A percentile compares a stretch with the other conserved stretches of the same genome.
Conservation (phyloP, 1,140 invertebrate genomes). For the Anagrus nilaparvatae region DNA sequence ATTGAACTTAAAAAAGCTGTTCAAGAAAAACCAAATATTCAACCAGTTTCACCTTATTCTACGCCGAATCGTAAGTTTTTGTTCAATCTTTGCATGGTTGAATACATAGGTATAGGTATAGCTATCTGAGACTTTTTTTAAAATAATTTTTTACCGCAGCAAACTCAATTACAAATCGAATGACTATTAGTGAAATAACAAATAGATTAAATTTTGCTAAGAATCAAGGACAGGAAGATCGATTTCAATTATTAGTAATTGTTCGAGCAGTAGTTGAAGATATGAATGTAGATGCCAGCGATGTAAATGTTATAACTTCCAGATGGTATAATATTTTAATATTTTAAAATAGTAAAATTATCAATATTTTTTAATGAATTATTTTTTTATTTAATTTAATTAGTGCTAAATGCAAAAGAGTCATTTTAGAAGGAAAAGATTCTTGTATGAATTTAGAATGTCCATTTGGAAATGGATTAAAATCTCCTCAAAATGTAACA, state of each 20-base stretch:
- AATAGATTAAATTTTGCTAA: conserved; percentile 25
- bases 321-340: conserved; percentile 26
- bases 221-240: conserved; percentile 12
- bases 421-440: conserved; percentile 22
- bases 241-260: conserved; percentile 36
- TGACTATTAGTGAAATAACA: conserved; percentile 40
- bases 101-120: neutral
- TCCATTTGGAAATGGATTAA: conserved; percentile 35
- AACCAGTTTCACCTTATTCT: conserved; percentile 29
- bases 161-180: conserved; percentile 34
- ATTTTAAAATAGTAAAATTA: neutral
- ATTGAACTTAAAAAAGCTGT: conserved; percentile 24
- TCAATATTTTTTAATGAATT: neutral
- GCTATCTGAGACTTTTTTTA: neutral
- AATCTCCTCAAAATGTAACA: conserved; percentile 24
- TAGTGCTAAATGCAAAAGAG: conserved; percentile 35
- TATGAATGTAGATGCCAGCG: conserved; percentile 34
- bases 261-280: conserved; percentile 36
- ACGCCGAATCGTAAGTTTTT: conserved; percentile 32
- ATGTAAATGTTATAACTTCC: conserved; percentile 19
- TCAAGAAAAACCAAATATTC: conserved; percentile 19
- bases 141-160: conserved; percentile 23
- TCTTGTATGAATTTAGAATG: conserved; percentile 41
- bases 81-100: neutral
- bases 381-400: conserved; percentile 3